Conservation (phyloP, 1,140 invertebrate genomes). For the Neodiprion lecontei region DNA sequence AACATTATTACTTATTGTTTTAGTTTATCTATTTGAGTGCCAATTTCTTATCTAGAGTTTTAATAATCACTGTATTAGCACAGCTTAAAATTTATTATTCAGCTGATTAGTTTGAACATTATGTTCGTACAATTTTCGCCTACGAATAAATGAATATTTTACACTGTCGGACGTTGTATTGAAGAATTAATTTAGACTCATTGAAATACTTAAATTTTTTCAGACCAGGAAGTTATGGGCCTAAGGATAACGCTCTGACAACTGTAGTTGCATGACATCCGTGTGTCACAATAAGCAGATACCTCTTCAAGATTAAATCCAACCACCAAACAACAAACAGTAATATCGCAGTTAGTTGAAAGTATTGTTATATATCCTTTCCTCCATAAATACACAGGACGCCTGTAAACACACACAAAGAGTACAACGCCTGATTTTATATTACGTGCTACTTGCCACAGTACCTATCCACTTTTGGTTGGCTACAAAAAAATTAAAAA, state of each 20-base stretch:
- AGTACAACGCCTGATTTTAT: neutral
- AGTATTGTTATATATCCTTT: neutral
- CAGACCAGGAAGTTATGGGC: slow-evolving; percentile 44
- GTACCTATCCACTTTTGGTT: neutral
- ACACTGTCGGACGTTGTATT: too few relatives aligned
- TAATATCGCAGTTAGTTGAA: neutral
- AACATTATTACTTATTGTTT: too few relatives aligned
- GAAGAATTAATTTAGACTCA: too few relatives aligned
- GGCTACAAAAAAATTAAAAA: neutral
- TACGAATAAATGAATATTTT: too few relatives aligned
- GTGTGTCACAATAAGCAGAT: slow-evolving; percentile 3
- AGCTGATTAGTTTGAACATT: too few relatives aligned
- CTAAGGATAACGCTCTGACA: slow-evolving; percentile 48
- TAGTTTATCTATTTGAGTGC: too few relatives aligned
- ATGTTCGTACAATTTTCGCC: too few relatives aligned
- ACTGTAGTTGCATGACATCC: slow-evolving; percentile 50
- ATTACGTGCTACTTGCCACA: slow-evolving; percentile 5
- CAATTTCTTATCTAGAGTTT: too few relatives aligned
- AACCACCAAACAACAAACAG: neutral
- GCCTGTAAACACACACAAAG: neutral
- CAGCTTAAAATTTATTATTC: too few relatives aligned
- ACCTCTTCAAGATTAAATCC: neutral
- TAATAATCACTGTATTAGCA: too few relatives aligned
- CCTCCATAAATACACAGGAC: neutral
- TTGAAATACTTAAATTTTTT: slow-evolving; percentile 21